Evolutionary conservation across 2,888 invertebrate species (phyloP).

Genomic region (Campaea margaritaria): DNA sequence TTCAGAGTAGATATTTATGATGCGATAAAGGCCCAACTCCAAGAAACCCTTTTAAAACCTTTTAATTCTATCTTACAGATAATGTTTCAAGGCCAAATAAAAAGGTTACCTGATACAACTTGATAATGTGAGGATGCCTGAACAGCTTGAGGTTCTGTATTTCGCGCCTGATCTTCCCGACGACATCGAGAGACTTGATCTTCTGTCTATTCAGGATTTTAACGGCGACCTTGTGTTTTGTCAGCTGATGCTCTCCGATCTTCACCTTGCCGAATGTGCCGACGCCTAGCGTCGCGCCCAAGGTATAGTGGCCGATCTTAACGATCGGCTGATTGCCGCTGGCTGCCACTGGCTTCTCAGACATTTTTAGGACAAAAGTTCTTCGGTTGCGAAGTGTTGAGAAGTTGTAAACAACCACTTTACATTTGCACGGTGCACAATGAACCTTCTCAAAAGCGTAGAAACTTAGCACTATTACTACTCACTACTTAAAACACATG

Average conservation of each 20-base stretch:
- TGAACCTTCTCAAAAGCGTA: neutral
- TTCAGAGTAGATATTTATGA: too few relatives aligned
- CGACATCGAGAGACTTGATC: slow-evolving; percentile 99
- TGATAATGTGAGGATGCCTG: slow-evolving; percentile 99
- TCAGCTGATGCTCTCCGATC: slow-evolving; percentile 98
- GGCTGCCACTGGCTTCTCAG: slow-evolving; percentile 72
- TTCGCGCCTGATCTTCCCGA: slow-evolving; percentile 98
- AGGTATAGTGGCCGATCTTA: slow-evolving; percentile 98
- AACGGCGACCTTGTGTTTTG: slow-evolving; percentile 99
- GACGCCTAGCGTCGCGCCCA: slow-evolving; percentile 95
- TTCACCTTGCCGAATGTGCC: slow-evolving; percentile 99
- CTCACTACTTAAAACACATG: slow-evolving; percentile 27
- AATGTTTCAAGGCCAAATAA: slow-evolving; percentile 42
- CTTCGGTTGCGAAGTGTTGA: too few relatives aligned
- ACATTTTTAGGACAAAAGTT: slow-evolving; percentile 40
- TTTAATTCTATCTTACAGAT: neutral
- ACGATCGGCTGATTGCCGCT: slow-evolving; percentile 90
- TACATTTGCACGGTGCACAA: slow-evolving; percentile 39
- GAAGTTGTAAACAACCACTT: slow-evolving; percentile 35
- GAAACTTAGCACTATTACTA: neutral
- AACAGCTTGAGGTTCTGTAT: slow-evolving; percentile 99
- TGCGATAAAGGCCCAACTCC: too few relatives aligned
- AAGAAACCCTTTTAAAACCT: too few relatives aligned
- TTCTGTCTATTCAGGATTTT: slow-evolving; percentile 99
- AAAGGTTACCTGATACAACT: slow-evolving; percentile 90